phyloP scores from a whole-genome alignment of 1,140 invertebrate species.

The Zaprionus davidi region DNA sequence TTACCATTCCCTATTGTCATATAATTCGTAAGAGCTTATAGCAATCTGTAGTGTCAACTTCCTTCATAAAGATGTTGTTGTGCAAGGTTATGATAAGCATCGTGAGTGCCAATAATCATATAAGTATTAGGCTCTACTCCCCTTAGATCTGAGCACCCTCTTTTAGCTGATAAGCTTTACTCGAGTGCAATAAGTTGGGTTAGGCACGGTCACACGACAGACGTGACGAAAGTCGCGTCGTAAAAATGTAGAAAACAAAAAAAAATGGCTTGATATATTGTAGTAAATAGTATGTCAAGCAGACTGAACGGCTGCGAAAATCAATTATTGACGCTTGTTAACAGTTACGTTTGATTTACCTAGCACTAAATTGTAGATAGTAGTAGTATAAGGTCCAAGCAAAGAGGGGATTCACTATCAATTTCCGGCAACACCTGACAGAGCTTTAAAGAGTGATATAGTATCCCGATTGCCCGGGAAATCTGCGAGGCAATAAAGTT shows the following conservation, averaged over 20 bases:
- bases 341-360: constrained; percentile 12
- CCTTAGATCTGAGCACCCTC: neutral
- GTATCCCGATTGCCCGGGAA: constrained; percentile 4
- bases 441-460: neutral
- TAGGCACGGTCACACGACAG: constrained; percentile 3
- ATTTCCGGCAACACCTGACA: constrained; percentile 8
- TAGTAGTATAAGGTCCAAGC: neutral
- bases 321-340: constrained; percentile 62
- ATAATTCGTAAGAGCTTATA: neutral
- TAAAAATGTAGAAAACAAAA: constrained; percentile 32
- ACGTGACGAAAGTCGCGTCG: constrained; percentile 59
- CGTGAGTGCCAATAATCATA: neutral
- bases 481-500: neutral
- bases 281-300: constrained; percentile 20
- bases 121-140: neutral
- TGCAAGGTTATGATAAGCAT: constrained; percentile 21
- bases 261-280: constrained; percentile 33
- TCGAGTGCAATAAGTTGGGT: constrained; percentile 5
- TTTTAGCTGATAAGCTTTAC: neutral
- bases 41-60: neutral
- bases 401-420: neutral
- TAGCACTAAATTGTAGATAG: no score
- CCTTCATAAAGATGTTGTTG: neutral
- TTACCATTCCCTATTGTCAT: neutral
- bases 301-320: constrained; percentile 68